Base-by-base conservation (phyloP, 2,888 invertebrate species). In the Oxystoma pomonae region DNA sequence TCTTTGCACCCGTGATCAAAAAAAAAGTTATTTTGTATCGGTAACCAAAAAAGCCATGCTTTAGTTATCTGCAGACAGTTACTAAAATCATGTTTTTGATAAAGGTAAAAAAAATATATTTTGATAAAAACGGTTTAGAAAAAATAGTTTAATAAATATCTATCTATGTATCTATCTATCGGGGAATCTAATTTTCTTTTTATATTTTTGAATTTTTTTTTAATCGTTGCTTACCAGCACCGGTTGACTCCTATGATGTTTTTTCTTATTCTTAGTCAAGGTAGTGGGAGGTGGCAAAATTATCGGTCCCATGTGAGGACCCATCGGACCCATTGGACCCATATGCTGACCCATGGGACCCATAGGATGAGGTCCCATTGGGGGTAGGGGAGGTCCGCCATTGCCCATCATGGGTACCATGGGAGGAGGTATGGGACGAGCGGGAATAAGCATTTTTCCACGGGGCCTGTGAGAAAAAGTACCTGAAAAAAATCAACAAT, bases 251-350 rank as follows among this genome's bases (percentile, higher is more conserved):
- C 69, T 77, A 72, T 68, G 86, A 17, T 83, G 82, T 70, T 81
- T 83, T 60, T 81, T 81, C 63, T 78, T 82, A 50, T 84, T 84
- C 71, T 87, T 85, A 1, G 87, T 82, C 62, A 88, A 80, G 0
- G 82, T 81, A 59, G 80, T 81, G 0, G 83, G 83, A 59, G 80
- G 82, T 0, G 84, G 84, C 21, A 85, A 79, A 17, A 78, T 75
- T 16, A 77, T 69, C 12, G 76, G 76, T 0, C 72, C 72, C 52
- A 61, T 66, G 70, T 20, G 80, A 53, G 7, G 7, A 12, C 50
- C 50, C 50, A n/a, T 9, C 7, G 57, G 20, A 12, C 16, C 21
- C 57, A 21, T 67, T 68, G n/a, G n/a, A n/a, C n/a, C n/a, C 35
- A 35, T 35, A 12, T 35, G 35, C 12, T 3, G 5, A 3, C 35